A percentile compares a stretch with the other conserved stretches of the same genome.
Evolutionary conservation across 2,113 vertebrate species (phyloP).

Genomic region (Cyrtonyx montezumae): DNA sequence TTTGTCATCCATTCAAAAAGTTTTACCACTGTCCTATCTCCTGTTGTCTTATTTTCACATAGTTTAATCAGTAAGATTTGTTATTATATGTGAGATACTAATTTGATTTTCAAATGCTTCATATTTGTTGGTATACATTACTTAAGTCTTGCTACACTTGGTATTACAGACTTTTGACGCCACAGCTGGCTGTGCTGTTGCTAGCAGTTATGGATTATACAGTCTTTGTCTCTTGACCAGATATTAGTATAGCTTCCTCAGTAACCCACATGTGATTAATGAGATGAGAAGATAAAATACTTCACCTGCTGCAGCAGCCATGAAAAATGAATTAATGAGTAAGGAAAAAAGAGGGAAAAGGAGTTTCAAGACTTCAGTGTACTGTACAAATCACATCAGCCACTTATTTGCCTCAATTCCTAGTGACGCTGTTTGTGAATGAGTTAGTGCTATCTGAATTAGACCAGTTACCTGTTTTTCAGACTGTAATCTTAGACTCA

Average conservation of each 20-base stretch:
- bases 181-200: constrained; percentile 58
- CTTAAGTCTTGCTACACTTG: constrained; percentile 24
- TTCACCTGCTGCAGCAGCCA: constrained; percentile 70
- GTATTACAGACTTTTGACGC: constrained; percentile 24
- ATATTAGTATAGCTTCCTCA: constrained; percentile 76
- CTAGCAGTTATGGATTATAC: constrained; percentile 63
- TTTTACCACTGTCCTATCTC: not conserved
- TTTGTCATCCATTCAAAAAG: not conserved
- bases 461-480: constrained; percentile 34
- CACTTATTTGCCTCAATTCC: constrained; percentile 51
- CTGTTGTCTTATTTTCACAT: not conserved
- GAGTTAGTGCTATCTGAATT: constrained; percentile 60
- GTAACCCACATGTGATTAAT: constrained; percentile 77
- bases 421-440: constrained; percentile 61
- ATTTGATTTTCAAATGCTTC: constrained; percentile 10
- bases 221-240: constrained; percentile 58
- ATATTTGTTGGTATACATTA: constrained; percentile 35
- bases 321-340: constrained; percentile 75
- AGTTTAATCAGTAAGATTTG: constrained; percentile 18
- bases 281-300: constrained; percentile 77
- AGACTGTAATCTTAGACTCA: constrained; percentile 15
- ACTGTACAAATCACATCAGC: constrained; percentile 45
- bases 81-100: not conserved
- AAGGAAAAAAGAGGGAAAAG: not conserved
- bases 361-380: constrained; percentile 26